Evolutionary conservation across 2,113 vertebrate genomes (phyloP), one percentile per base, ranked within the genome.

Genomic region (Zosterops pallidus): DNA sequence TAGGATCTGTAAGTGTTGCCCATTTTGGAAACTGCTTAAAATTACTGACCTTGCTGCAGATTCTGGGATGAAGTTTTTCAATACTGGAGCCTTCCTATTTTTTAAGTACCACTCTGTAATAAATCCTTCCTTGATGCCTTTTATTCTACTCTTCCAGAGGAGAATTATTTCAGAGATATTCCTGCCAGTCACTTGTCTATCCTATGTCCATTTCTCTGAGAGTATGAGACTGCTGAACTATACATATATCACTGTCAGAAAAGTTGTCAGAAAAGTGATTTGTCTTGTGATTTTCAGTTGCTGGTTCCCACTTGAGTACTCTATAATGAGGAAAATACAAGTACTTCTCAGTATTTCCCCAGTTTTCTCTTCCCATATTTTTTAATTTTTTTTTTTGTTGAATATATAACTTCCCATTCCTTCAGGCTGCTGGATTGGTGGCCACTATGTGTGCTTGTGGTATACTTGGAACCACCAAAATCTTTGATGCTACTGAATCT

Each of bases 161-260:
- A 39, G 39, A 75, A 31, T 65, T 64, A 57, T 79, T 92, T 39
- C 23, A 53, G 41, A 78, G 59, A 5, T 42, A 47, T 49, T 75
- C 3, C 6, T 92, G 83, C 62, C 89, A 94, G 72, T 72, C 77
- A 60, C 57, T 65, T 92, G 81, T 91, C 91, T 94, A 55, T 82
- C 46, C 37, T 53, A 5, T 57, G 57, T 79, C 91, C 29, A 0
- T 68, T 71, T 76, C 41, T 64, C n/a, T 62, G 49, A 84, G 65
- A 84, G 41, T 67, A 92, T 72, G 71, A 78, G 60, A 72, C 69
- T 92, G 70, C 42, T 82, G 76, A 70, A 52, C 44, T 55, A 9
- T 72, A 16, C 37, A 23, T 14, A 12, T 3, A n/a, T 18, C 72
- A 28, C 42, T 57, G 50, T 35, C 52, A 72, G 53, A 69, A 92